Evolutionary conservation across 2,888 invertebrate species (phyloP), one percentile per base, ranked within the genome.

Genomic region (Chymomyza fuscimana): DNA sequence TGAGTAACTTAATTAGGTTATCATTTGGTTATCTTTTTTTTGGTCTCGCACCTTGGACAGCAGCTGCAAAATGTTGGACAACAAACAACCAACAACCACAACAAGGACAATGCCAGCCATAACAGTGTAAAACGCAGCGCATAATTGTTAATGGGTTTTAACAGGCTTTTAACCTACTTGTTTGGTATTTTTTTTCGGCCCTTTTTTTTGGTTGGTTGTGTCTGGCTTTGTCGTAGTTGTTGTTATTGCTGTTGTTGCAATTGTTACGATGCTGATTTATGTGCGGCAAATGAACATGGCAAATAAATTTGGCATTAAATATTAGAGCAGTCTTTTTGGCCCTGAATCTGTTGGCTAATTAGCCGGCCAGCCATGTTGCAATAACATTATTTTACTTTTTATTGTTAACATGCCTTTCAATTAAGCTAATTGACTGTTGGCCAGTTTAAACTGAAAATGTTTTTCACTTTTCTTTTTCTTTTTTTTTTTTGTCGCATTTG

Each of bases 1-100:
- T 85, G 77, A 68, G 73, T 72, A 78, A 78, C 81, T 81, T 89
- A 86, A 87, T 89, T 89, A 82, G 83, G 82, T 86, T 87, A 86
- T 85, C 82, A 85, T 87, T 83, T 82, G 73, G 70, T 72, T 72
- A n/a, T 79, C 70, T 36, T 67, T 65, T 67, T 52, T 56, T 5
- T 19, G 50, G 32, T 3, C 54, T 15, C 58, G 59, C 36, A 51
- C 46, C 5, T 40, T 62, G 52, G 52, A 64, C 64, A 70, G 50
- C 64, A 61, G 12, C 32, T 56, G 36, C 32, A 62, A 62, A 19
- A 65, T 29, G 32, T 32, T 32, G 51, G 36, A 22, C 40, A 62
- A 59, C 62, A 56, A 50, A 51, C 51, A 16, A 51, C 1, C 40
- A 46, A 12, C 40, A 46, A 46, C 54, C 54, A 54, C 54, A 54